phyloP scores from a whole-genome alignment of 2,888 invertebrate genomes.

The Melieria crassipennis region DNA sequence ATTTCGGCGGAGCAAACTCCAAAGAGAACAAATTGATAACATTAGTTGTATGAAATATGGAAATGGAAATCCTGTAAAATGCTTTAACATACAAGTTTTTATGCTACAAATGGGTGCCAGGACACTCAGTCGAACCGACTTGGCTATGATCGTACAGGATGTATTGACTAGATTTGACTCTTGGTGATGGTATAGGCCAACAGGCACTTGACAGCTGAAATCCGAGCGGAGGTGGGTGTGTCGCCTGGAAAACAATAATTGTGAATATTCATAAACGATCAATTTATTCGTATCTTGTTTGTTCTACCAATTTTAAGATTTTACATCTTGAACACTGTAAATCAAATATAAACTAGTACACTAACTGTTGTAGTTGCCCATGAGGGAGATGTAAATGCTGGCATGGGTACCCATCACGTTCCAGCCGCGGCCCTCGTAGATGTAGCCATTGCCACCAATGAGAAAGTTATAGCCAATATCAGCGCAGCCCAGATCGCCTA shows the following conservation, averaged over 20 bases:
- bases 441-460: no score
- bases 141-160: constrained; percentile 66
- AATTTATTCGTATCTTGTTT: no score
- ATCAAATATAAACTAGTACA: not conserved
- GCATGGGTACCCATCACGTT: constrained; percentile 51
- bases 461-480: constrained; percentile 51
- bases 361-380: constrained; percentile 44
- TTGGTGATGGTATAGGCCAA: constrained; percentile 70
- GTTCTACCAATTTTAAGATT: no score
- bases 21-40: no score
- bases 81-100: no score
- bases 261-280: no score
- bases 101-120: constrained; percentile 69
- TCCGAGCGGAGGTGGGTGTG: constrained; percentile 44
- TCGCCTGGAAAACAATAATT: constrained; percentile 14
- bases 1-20: no score
- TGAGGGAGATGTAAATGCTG: constrained; percentile 50
- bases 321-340: no score
- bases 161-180: constrained; percentile 67
- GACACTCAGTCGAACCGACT: constrained; percentile 72
- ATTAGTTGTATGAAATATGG: no score
- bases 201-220: constrained; percentile 66
- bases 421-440: constrained; percentile 46
- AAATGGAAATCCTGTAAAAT: no score
- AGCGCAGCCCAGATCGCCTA: constrained; percentile 46